phyloP scores from a whole-genome alignment of 2,797 vertebrate genomes.

The Sphaeramia orbicularis region DNA sequence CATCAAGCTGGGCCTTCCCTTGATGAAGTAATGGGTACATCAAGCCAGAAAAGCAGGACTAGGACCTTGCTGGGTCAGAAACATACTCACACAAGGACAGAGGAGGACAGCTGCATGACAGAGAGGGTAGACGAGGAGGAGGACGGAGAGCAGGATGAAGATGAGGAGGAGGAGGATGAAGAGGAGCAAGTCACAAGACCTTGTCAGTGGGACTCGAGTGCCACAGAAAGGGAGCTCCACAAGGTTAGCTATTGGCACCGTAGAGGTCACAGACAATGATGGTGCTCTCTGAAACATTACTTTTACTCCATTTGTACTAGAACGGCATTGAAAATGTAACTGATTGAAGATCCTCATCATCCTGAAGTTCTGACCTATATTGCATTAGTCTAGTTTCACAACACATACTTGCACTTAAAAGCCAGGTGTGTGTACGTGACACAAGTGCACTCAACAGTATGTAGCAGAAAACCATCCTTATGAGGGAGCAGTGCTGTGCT shows the following conservation, averaged over 20 bases:
- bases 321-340: constrained; percentile 29
- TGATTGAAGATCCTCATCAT: constrained; percentile 39
- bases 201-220: constrained; percentile 62
- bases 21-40: constrained; percentile 42
- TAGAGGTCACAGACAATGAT: constrained; percentile 87
- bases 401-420: too few species aligned
- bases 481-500: too few species aligned
- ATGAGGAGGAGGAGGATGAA: constrained; percentile 56
- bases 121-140: constrained; percentile 57
- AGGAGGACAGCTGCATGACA: constrained; percentile 47
- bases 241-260: constrained; percentile 87
- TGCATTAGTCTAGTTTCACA: neutral
- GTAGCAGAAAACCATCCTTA: too few species aligned
- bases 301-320: constrained; percentile 6
- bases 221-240: constrained; percentile 85
- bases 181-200: constrained; percentile 55
- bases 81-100: constrained; percentile 55
- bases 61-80: constrained; percentile 46
- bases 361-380: constrained; percentile 35
- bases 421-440: too few species aligned
- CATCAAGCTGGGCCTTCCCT: constrained; percentile 59
- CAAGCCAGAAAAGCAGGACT: constrained; percentile 65
- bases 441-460: too few species aligned
- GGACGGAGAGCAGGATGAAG: constrained; percentile 34
- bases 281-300: constrained; percentile 2